A percentile compares a stretch with the other conserved stretches of the same genome.
Conservation (phyloP, 30 jellyfish, hydroid and myxozoan genomes). For the Turritopsis rubra region DNA sequence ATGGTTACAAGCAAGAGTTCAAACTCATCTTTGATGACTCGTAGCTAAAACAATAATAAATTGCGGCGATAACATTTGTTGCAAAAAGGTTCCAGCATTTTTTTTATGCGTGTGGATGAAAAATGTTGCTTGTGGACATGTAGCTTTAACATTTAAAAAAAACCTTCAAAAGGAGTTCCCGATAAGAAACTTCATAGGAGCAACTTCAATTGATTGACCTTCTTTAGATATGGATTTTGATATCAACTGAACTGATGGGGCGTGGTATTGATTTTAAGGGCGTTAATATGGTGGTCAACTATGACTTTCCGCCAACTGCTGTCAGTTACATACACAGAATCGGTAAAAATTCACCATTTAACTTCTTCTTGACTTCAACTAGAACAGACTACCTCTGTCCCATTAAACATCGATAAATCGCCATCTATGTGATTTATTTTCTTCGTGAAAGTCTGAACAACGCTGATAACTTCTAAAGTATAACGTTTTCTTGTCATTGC, state of each 20-base stretch:
- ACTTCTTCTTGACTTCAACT: neutral
- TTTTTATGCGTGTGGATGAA: too few species aligned
- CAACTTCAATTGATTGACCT: neutral
- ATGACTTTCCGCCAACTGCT: conserved; percentile 92
- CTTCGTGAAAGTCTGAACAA: too few species aligned
- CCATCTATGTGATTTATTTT: neutral
- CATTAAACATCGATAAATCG: neutral
- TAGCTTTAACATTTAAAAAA: too few species aligned
- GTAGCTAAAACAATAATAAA: too few species aligned
- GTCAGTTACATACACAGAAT: conserved; percentile 92
- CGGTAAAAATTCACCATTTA: conserved; percentile 36
- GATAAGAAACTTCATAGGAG: neutral
- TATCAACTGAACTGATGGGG: conserved; percentile 96
- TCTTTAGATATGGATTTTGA: conserved; percentile 79
- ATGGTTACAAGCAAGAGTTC: too few species aligned
- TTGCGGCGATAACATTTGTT: neutral
- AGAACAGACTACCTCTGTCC: too few species aligned
- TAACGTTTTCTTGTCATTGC: too few species aligned
- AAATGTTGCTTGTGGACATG: too few species aligned
- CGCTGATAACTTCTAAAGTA: too few species aligned
- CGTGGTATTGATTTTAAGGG: conserved; percentile 97
- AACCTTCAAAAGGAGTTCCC: neutral
- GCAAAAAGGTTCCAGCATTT: too few species aligned
- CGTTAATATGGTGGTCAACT: conserved; percentile 77
- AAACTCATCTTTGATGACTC: too few species aligned